Percentiles rank a stretch among this genome's conserved stretches.
These are phyloP conservation scores for Spilarctia lutea DNA, from an alignment of 2,888 invertebrate species.

Conservation along the genomic window DNA sequence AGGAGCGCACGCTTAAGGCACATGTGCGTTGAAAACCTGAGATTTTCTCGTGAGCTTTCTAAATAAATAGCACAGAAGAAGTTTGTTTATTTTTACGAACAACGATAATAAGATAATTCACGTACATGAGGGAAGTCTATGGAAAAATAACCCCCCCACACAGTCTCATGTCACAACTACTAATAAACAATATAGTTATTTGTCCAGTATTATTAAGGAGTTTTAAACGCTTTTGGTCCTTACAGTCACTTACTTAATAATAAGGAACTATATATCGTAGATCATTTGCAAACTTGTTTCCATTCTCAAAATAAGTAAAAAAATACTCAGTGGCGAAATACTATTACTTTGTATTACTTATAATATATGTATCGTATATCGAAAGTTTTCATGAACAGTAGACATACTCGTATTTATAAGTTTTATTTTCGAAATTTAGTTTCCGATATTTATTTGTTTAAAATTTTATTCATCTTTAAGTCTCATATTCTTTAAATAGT, in stretches of 20 bases:
- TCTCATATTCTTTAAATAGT: background rate
- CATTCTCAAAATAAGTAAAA: background rate
- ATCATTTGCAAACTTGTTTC: background rate
- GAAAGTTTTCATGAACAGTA: no score
- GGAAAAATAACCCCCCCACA: background rate
- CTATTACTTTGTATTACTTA: no score
- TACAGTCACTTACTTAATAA: background rate
- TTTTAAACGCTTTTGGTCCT: background rate
- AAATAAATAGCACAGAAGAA: background rate
- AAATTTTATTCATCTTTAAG: no score
- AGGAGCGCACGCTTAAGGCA: background rate
- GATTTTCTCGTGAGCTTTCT: background rate
- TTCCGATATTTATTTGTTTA: no score
- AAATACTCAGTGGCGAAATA: background rate
- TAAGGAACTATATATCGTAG: background rate
- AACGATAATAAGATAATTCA: background rate
- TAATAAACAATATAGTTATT: background rate
- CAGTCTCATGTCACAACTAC: background rate
- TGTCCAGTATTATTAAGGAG: background rate
- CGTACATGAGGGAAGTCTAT: background rate
- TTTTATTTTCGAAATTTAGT: no score
- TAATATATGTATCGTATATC: constrained; percentile 7
- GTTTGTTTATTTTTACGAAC: background rate
- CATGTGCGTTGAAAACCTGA: background rate
- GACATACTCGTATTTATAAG: no score